Base-by-base conservation (phyloP, 2,888 invertebrate species). In the Caenorhabditis zanzibari region DNA sequence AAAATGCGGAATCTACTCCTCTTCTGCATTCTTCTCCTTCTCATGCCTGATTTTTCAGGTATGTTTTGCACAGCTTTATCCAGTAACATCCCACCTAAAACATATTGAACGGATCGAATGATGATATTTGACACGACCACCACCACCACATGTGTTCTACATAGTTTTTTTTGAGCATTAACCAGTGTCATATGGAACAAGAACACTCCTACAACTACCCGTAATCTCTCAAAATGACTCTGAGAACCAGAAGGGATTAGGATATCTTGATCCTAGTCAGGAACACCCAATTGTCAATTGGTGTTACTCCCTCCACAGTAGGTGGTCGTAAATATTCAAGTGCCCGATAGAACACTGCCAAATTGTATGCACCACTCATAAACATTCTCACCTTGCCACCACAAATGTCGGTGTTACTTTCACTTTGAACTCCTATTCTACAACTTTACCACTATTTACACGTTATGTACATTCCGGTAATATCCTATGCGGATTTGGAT, bases 241-340 rank as follows among this genome's bases (percentile, higher is more conserved):
- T 68, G 68, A 54, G 68, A 68, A 54, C 24, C 14, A 32, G 32
- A 32, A 52, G 52, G 38, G 66, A 52, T 22, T 38, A 4, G 59
- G 47, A 47, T 12, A 26, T 26, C 24, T 54, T 38, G 38, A 38
- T 38, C 26, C 4, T 22, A 54, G 5, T 14, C 10, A 26, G 22
- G 38, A 41, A 22, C 41, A 19, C 19, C 41, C 47, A 19, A 49
- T 49, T 66, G 32, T 38, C 66, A 32, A 52, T 32, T 52, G 49
- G 49, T 64, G n/a, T n/a, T 16, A 32, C 19, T 19, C 12, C 35
- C 12, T n/a, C 2, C 72, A 56, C 75, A 76, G 76, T 76, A 68
- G 76, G 76, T 59, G 76, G 58, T 68, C 59, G 76, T 76, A 76
- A 76, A 76, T 76, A 76, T 76, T 76, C 76, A 75, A 75, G 59